Base-by-base conservation (phyloP, 2,888 invertebrate genomes). In the Ennomos erosarius region DNA sequence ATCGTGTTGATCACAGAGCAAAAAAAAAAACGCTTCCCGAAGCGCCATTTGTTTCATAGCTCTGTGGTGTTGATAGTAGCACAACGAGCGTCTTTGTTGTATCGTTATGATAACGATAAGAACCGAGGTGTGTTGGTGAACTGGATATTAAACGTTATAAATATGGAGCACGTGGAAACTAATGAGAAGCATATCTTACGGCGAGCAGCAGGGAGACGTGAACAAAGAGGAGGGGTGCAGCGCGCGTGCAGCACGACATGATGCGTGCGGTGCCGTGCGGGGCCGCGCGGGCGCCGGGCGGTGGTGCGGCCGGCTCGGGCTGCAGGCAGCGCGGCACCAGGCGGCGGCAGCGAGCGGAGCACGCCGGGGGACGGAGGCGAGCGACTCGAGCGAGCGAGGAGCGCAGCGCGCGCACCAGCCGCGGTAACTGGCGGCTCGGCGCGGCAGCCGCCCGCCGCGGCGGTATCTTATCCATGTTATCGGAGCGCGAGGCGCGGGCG, bases 151-250 rank as follows among this genome's bases (percentile, higher is more conserved):
- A 12, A 40, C 26, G 6, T 11, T 40, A 6, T 0, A 6, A n/a
- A n/a, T n/a, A n/a, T 1, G n/a, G 36, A 13, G 10, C 33, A 6
- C 9, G 26, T 33, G 10, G 34, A 34, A 12, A n/a, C 26, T 26
- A 2, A 16, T 38, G 1, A 2, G 33, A 40, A n/a, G 5, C 13
- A 43, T 10, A 8, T 71, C 81, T 80, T 62, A 90, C 90, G 74
- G 81, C 81, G 16, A 90, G 81, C 65, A 88, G 60, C 58, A 90
- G 65, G 68, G 79, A 86, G 69, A 84, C 71, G 68, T 90, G 88
- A 61, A 81, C 67, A 62, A 90, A 75, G 61, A 83, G 71, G 49
- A 76, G 69, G n/a, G 74, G 71, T 69, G 76, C 76, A 44, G 62
- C 68, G 64, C 81, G 75, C 68, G 56, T 60, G 62, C 76, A 62